Evolutionary conservation across 2,888 invertebrate species (phyloP).

Genomic region (Scrobipalpa costella): DNA sequence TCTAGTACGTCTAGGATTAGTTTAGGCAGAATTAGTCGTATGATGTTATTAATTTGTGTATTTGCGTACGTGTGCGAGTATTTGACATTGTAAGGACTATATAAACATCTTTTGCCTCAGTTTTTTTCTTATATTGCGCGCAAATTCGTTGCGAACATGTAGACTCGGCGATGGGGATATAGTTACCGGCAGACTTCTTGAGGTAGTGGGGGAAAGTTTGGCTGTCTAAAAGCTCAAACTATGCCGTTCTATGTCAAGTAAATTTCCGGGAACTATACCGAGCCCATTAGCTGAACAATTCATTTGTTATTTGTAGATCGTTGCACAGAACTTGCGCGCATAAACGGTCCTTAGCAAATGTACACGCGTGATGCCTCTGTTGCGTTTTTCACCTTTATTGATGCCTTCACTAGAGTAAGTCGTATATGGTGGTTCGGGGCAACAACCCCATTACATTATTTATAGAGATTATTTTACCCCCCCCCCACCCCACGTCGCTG

Average conservation of each 20-base stretch:
- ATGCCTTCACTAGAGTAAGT: slow-evolving; percentile 69
- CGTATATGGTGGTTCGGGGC: slow-evolving; percentile 47
- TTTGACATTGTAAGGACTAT: slow-evolving; percentile 35
- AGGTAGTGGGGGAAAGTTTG: too few species aligned
- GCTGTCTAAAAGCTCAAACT: too few species aligned
- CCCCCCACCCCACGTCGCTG: not conserved
- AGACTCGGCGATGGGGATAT: too few species aligned
- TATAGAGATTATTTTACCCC: slow-evolving; percentile 41
- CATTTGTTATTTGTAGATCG: too few species aligned
- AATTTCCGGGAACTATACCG: too few species aligned
- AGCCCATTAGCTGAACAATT: too few species aligned
- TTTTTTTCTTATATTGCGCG: not conserved
- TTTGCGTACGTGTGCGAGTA: slow-evolving; percentile 61
- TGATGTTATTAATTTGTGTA: slow-evolving; percentile 60
- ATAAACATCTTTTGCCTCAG: not conserved
- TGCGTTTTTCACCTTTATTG: slow-evolving; percentile 63
- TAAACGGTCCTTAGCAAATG: not conserved
- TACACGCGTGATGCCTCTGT: slow-evolving; percentile 59
- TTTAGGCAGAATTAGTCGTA: slow-evolving; percentile 69
- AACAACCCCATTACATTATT: slow-evolving; percentile 37
- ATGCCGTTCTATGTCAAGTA: too few species aligned
- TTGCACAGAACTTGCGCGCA: not conserved
- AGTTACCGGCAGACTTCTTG: too few species aligned
- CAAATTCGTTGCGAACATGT: too few species aligned
- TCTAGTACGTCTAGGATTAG: slow-evolving; percentile 68